phyloP scores from a whole-genome alignment of 2,888 invertebrate species.

The Thereva unica region DNA sequence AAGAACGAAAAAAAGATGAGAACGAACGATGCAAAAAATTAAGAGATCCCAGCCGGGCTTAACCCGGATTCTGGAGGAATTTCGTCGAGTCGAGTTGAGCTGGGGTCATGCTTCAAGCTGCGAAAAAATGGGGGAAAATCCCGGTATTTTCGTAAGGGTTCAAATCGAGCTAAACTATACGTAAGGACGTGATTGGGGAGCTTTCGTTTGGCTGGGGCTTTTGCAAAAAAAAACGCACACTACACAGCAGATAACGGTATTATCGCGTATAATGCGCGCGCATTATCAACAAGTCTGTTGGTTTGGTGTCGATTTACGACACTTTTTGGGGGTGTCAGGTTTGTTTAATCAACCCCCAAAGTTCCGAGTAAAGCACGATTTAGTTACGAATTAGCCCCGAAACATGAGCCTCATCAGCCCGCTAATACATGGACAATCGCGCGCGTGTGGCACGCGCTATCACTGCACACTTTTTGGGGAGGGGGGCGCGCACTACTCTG shows the following conservation, averaged over 20 bases:
- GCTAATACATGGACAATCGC: conserved; percentile 26
- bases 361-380: conserved; percentile 36
- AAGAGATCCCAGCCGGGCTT: too few relatives aligned
- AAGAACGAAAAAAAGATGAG: neutral
- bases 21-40: too few relatives aligned
- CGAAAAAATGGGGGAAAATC: too few relatives aligned
- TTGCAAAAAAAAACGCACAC: conserved; percentile 37
- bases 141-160: too few relatives aligned
- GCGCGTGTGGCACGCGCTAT: conserved; percentile 16
- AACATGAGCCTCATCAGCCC: conserved; percentile 8
- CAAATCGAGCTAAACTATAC: too few relatives aligned
- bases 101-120: too few relatives aligned
- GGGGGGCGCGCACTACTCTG: neutral
- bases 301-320: conserved; percentile 18
- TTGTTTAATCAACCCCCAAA: conserved; percentile 33
- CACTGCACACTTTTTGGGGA: neutral
- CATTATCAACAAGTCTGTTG: conserved; percentile 50
- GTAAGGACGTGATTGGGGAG: too few relatives aligned
- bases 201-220: too few relatives aligned
- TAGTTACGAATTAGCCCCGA: conserved; percentile 36
- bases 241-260: conserved; percentile 46
- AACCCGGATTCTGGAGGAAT: too few relatives aligned
- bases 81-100: too few relatives aligned
- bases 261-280: conserved; percentile 60
- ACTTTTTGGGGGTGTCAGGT: conserved; percentile 27